These are phyloP conservation scores for Phalloptychus januarius DNA, from an alignment of 2,797 vertebrate genomes.

Conservation along the genomic window DNA sequence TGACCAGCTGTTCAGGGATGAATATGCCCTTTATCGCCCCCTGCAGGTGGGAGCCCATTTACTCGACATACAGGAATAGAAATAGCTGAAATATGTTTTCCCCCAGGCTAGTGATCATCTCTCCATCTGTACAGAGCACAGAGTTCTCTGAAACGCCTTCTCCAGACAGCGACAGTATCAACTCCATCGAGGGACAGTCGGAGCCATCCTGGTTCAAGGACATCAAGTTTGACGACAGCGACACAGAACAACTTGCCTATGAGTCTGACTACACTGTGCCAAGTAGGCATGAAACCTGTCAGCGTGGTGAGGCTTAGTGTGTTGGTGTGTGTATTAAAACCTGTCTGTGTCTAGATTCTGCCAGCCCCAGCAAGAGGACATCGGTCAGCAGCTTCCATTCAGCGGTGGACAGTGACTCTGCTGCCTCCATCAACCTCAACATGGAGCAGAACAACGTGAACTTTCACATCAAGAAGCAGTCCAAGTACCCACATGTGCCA, in stretches of 20 bases:
- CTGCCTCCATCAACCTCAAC: constrained; percentile 97
- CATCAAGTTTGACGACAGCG: constrained; percentile 99
- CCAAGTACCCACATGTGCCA: constrained; percentile 97
- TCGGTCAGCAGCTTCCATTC: constrained; percentile 99
- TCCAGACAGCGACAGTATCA: constrained; percentile 96
- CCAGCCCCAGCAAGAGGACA: constrained; percentile 97
- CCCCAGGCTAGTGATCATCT: neutral
- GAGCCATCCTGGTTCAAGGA: constrained; percentile 99
- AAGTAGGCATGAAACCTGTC: constrained; percentile 43
- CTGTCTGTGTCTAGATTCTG: constrained; percentile 85
- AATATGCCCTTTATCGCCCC: constrained; percentile 95
- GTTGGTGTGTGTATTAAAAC: neutral
- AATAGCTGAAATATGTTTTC: neutral
- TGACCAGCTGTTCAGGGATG: constrained; percentile 96
- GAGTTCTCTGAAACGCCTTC: constrained; percentile 98
- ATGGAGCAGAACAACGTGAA: constrained; percentile 99
- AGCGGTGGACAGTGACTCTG: constrained; percentile 96
- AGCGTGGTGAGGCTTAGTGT: neutral
- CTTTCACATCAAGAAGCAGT: constrained; percentile 99
- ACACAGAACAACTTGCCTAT: constrained; percentile 93
- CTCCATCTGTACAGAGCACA: constrained; percentile 83
- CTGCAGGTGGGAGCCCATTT: constrained; percentile 84
- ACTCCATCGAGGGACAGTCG: constrained; percentile 95
- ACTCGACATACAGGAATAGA: neutral
- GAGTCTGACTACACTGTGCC: constrained; percentile 88